These are phyloP conservation scores for Xiphorhynchus erythropygius DNA, from an alignment of 2,797 vertebrate genomes.

Conservation along the genomic window DNA sequence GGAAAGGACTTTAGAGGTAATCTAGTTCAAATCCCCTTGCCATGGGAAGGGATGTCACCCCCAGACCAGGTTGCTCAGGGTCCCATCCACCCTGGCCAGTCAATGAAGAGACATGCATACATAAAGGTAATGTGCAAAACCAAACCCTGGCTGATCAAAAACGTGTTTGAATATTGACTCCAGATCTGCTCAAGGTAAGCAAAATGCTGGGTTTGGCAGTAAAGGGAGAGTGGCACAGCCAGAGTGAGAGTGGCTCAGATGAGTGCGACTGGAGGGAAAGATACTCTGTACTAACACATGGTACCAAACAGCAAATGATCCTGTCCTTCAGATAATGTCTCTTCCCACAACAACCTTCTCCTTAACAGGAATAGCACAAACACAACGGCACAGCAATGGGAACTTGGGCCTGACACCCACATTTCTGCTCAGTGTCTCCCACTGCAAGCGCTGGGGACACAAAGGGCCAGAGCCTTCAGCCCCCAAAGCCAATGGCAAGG, in stretches of 20 bases:
- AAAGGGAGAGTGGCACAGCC: neutral
- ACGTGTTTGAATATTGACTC: neutral
- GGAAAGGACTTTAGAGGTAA: neutral
- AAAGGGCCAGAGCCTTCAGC: neutral
- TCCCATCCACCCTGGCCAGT: neutral
- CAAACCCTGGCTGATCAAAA: neutral
- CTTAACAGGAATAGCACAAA: neutral
- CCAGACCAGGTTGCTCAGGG: neutral
- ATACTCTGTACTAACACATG: neutral
- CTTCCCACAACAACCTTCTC: neutral
- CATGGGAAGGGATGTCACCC: too few species aligned
- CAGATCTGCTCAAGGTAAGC: neutral
- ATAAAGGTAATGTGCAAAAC: neutral
- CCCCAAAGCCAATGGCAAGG: neutral
- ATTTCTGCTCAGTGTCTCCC: neutral
- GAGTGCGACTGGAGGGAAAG: neutral
- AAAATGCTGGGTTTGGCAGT: rapidly evolving
- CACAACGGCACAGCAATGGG: rapidly evolving
- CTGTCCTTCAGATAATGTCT: neutral
- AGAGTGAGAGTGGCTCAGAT: rapidly evolving
- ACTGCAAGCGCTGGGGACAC: rapidly evolving
- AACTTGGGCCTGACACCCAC: neutral
- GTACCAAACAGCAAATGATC: neutral
- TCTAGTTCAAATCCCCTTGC: too few species aligned
- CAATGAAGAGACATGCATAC: neutral